These are phyloP conservation scores for Nematolebias whitei DNA, from an alignment of 2,113 vertebrate genomes.

Conservation along the genomic window DNA sequence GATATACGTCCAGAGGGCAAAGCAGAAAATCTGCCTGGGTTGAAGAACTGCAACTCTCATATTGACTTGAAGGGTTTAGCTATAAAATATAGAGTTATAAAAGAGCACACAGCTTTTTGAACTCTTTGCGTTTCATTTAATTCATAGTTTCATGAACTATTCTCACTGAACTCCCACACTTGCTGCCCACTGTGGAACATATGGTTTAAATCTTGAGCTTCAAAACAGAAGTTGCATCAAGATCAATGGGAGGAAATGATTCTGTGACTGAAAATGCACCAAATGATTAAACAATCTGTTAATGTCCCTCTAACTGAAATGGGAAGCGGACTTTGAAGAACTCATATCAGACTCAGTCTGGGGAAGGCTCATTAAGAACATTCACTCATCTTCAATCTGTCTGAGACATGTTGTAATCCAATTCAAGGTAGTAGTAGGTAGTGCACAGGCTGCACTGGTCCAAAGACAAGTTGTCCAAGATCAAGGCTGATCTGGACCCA, in stretches of 20 bases:
- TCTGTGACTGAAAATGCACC: neutral
- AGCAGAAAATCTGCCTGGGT: neutral
- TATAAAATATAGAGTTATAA: neutral
- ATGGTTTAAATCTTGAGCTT: neutral
- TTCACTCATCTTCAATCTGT: no score
- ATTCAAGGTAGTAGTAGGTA: no score
- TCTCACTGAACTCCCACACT: neutral
- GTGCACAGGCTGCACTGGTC: no score
- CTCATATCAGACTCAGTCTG: no score
- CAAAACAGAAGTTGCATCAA: neutral
- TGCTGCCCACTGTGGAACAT: neutral
- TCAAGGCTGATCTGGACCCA: no score
- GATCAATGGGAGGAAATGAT: slow-evolving; percentile 3
- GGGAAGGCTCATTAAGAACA: no score
- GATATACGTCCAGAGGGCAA: neutral
- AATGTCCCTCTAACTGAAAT: no score
- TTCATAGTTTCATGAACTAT: neutral
- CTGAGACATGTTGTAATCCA: no score
- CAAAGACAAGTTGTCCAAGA: no score
- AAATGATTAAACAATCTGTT: no score
- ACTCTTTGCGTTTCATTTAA: no score
- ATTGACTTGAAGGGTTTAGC: neutral
- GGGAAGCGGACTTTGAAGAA: no score
- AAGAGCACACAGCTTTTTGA: neutral
- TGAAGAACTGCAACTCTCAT: neutral